These are phyloP conservation scores for Patiria miniata DNA, from an alignment of 35 echinoderm and acorn worm species.

Conservation along the genomic window DNA sequence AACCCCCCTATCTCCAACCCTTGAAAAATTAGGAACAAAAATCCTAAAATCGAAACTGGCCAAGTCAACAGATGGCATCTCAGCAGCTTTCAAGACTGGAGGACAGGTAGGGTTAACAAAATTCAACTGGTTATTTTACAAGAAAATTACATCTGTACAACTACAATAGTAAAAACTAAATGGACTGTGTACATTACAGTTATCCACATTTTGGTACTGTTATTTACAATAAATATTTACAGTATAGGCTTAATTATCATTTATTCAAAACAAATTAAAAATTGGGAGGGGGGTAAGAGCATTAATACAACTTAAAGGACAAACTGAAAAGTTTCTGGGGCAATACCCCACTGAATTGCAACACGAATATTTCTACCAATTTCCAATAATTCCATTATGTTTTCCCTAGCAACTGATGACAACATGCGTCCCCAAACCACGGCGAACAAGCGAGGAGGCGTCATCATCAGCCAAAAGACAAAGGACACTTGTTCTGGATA, in stretches of 20 bases:
- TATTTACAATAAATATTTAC: constrained; percentile 9
- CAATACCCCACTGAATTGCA: constrained; percentile 3
- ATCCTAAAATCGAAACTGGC: constrained; percentile 52
- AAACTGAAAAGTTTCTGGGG: background rate
- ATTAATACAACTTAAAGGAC: background rate
- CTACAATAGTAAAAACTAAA: background rate
- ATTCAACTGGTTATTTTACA: background rate
- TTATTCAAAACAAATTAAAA: too few relatives aligned
- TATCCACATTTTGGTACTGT: too few relatives aligned
- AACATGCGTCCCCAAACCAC: constrained; percentile 3
- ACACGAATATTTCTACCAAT: background rate
- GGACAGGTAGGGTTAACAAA: constrained; percentile 51
- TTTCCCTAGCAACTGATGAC: background rate
- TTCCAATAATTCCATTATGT: background rate
- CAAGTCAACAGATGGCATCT: constrained; percentile 39
- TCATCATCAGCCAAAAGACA: constrained; percentile 13
- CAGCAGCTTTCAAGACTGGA: constrained; percentile 43
- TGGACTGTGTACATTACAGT: background rate
- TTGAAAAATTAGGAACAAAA: constrained; percentile 28
- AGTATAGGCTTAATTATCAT: too few relatives aligned
- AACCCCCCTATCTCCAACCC: background rate
- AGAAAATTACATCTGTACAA: background rate
- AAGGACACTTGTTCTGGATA: constrained; percentile 1
- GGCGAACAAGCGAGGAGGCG: constrained; percentile 6
- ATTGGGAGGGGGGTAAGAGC: background rate